Base-by-base conservation (phyloP, 2,797 vertebrate genomes). In the Bradypodion ventrale region DNA sequence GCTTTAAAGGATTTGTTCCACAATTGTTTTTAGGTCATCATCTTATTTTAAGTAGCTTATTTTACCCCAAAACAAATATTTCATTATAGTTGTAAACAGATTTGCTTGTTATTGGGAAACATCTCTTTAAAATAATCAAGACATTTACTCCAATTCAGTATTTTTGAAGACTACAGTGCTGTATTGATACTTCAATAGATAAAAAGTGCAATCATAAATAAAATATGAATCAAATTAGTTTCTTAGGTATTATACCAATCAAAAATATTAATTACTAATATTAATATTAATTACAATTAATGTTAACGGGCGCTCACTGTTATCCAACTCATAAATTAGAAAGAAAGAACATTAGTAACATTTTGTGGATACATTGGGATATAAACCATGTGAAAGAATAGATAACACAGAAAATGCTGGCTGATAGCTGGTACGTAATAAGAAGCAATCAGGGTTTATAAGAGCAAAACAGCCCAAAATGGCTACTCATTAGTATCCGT, bases 1-100 rank as follows among this genome's bases (percentile, higher is more conserved):
- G 42, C n/a, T 19, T 91, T 90, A 88, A 85, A 85, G 73, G 80
- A 79, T 83, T 88, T 16, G 74, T 85, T 37, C 46, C 27, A 62
- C 59, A 13, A 19, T 88, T 90, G 76, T 87, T 85, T 92, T 92
- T 37, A 65, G 32, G 23, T 88, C 52, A 60, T 74, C 29, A 35
- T 0, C 73, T 89, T 88, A 40, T 0, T 60, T 12, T 56, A 73
- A 90, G 32, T n/a, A 87, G 7, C 88, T 91, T 83, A 65, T 77
- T 90, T 91, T 86, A 5, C 40, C 86, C 87, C 75, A 72, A 15
- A 16, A 9, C 82, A 87, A 88, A 7, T 82, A 80, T 90, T 89
- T 56, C 0, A 4, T 87, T 42, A 60, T 86, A 82, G 21, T 85
- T 62, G 81, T 87, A 73, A 88, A 35, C 87, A 65, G 66, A 37